Base-by-base conservation (phyloP, 2,888 invertebrate genomes). In the Loripinus fragilis region DNA sequence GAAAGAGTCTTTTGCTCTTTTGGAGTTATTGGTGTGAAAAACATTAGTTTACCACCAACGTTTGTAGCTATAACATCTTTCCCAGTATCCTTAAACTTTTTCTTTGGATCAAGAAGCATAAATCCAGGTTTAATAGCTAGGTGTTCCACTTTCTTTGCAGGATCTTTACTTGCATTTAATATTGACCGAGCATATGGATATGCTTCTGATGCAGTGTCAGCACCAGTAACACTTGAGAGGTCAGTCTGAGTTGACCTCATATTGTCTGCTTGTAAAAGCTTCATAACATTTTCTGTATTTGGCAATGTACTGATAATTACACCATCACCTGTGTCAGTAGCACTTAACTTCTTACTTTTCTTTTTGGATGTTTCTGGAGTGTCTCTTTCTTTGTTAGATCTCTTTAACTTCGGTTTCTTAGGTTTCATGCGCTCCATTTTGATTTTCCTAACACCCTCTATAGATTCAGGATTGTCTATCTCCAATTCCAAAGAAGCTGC, bases 281-380 rank as follows among this genome's bases (percentile, higher is more conserved):
- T 35, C 25, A 79, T 71, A 10, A 72, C 64, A 38, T 52, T 71
- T 42, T 52, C 64, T 12, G 76, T 79, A 33, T 69, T 70, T 3
- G 82, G 82, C 48, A 78, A 50, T 25, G 78, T 74, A 25, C 74
- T 68, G 30, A 82, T 82, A 3, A 82, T 65, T 25, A 82, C 79
- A 38, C 76, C 78, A 50, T 81, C 81, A 28, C 74, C 64, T 71
- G 75, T 80, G 0, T 76, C 77, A 50, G 73, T 77, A 25, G 74
- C 75, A 0, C 75, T 77, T 30, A 75, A 73, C 23, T 65, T 68
- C 12, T 79, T 77, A 17, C 65, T 65, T 23, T 72, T 45, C 33
- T 60, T 60, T 33, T 33, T 33, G 2, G 33, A 5, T 10, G 2
- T 3, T 10, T 60, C 60, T 12, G 30, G 10, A 8, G 3, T 3